Percentiles rank a stretch among this genome's conserved stretches.
Conservation (phyloP, 2,113 vertebrate species). For the rabbit (Oryctolagus cuniculus) region DNA sequence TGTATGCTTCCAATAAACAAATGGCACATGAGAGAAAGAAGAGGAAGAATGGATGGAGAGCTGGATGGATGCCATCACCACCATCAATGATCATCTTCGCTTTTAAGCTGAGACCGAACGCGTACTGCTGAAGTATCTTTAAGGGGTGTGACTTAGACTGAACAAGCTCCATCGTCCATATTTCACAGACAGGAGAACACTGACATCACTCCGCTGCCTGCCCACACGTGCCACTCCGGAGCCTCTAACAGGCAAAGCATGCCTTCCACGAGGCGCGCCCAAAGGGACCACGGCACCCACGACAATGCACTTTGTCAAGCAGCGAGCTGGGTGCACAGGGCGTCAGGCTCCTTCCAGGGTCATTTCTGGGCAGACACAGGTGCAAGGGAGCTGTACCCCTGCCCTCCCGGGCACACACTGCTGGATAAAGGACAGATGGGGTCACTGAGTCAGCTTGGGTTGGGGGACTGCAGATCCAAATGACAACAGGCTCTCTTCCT, state of each 20-base stretch:
- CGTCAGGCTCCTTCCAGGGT: background rate
- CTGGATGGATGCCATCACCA: background rate
- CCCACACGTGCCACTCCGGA: background rate
- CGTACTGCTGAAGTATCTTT: background rate
- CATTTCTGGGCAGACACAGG: background rate
- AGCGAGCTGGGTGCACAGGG: background rate
- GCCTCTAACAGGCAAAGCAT: background rate
- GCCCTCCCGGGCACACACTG: no score
- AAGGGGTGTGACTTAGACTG: background rate
- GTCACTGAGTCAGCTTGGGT: background rate
- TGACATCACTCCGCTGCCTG: background rate
- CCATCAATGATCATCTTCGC: background rate
- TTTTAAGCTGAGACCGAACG: background rate
- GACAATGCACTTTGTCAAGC: background rate
- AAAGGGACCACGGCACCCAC: background rate
- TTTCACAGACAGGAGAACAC: background rate
- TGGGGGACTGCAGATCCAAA: background rate
- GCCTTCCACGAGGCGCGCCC: background rate
- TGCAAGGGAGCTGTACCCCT: background rate
- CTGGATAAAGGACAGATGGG: background rate
- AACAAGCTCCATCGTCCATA: background rate
- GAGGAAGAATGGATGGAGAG: background rate
- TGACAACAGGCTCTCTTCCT: background rate
- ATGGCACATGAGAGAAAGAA: background rate
- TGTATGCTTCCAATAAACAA: background rate